Conservation (phyloP, 2,797 vertebrate genomes). For the Betta splendens region DNA sequence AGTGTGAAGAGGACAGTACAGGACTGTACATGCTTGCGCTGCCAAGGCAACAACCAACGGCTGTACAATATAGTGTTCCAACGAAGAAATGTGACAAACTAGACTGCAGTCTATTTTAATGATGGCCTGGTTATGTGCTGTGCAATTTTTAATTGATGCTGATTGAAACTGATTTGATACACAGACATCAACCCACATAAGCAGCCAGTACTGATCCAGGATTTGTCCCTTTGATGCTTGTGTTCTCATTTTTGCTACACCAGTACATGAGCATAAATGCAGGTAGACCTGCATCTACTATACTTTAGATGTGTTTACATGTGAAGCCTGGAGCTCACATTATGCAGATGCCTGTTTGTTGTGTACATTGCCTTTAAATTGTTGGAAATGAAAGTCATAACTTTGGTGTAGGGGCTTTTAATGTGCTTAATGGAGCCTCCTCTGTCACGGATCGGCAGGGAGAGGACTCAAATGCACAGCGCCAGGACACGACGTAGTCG, state of each 20-base stretch:
- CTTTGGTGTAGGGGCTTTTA: slow-evolving; percentile 63
- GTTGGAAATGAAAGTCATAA: slow-evolving; percentile 67
- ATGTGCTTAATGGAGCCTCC: slow-evolving; percentile 60
- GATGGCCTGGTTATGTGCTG: too few relatives aligned
- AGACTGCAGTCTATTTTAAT: too few relatives aligned
- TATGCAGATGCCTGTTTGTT: slow-evolving; percentile 60
- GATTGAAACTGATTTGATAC: neutral
- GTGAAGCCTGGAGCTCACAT: slow-evolving; percentile 35
- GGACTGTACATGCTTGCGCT: neutral
- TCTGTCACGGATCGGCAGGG: too few relatives aligned
- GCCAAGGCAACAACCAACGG: too few relatives aligned
- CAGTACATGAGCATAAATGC: slow-evolving; percentile 18
- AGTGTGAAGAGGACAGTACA: slow-evolving; percentile 18
- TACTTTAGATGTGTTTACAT: slow-evolving; percentile 15
- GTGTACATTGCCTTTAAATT: slow-evolving; percentile 54
- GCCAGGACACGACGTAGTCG: too few relatives aligned
- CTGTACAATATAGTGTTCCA: too few relatives aligned
- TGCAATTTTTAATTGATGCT: too few relatives aligned
- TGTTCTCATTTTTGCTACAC: slow-evolving; percentile 18
- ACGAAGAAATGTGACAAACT: too few relatives aligned
- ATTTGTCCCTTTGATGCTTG: slow-evolving; percentile 9
- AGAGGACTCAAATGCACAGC: too few relatives aligned
- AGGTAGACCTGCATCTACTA: slow-evolving; percentile 20
- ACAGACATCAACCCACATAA: neutral
- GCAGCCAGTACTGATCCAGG: slow-evolving; percentile 5